Percentiles rank a stretch among this genome's conserved stretches.
Evolutionary conservation across 2,888 invertebrate species (phyloP).

Genomic region (Andrena dorsata): DNA sequence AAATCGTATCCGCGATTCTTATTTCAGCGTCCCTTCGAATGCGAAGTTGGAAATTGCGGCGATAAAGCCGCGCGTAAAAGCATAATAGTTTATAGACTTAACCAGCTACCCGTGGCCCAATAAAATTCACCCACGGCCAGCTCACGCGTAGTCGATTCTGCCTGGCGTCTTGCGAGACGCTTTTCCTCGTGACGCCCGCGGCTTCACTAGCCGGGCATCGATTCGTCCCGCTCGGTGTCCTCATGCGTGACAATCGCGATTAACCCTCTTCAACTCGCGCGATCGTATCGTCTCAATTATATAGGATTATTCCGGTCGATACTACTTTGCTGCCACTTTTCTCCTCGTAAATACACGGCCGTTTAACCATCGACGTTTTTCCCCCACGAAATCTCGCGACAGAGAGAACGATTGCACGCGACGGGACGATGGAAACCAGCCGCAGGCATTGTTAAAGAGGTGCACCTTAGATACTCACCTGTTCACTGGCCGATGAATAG

Average conservation of each 20-base stretch:
- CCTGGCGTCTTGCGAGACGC: constrained; percentile 9
- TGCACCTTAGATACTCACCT: background rate
- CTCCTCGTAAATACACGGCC: constrained; percentile 54
- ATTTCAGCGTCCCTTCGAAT: constrained; percentile 34
- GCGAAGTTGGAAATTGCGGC: constrained; percentile 60
- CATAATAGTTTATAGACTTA: constrained; percentile 73
- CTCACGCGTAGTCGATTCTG: constrained; percentile 39
- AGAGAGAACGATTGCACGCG: background rate
- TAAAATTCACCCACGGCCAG: constrained; percentile 60
- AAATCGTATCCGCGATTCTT: constrained; percentile 22
- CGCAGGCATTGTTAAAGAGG: background rate
- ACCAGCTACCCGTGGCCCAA: constrained; percentile 64
- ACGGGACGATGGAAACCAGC: constrained; percentile 3
- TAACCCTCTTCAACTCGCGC: constrained; percentile 37
- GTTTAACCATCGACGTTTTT: constrained; percentile 50
- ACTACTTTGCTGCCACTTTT: constrained; percentile 56
- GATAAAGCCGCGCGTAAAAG: constrained; percentile 74
- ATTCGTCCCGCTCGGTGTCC: constrained; percentile 26
- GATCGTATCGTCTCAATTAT: constrained; percentile 58
- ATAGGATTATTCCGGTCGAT: constrained; percentile 56
- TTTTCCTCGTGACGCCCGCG: constrained; percentile 10
- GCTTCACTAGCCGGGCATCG: constrained; percentile 33
- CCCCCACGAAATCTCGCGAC: constrained; percentile 15
- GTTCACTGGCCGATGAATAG: background rate
- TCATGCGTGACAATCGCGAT: constrained; percentile 60